Evolutionary conservation across 2,888 invertebrate species (phyloP).

Genomic region (Aphodius granarius): DNA sequence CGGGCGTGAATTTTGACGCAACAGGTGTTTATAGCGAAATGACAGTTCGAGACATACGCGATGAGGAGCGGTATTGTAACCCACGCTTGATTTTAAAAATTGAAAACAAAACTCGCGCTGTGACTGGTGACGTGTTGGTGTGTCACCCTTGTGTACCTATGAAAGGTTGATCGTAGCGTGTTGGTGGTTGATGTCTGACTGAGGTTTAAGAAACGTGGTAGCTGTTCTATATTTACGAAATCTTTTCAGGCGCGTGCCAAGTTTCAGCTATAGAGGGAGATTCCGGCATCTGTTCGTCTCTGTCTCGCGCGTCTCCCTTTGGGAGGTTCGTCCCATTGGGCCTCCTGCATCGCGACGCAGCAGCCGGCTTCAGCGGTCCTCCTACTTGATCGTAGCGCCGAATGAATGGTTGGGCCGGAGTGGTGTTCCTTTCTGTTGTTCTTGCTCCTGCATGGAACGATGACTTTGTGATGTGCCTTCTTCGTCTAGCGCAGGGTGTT

Average conservation of each 20-base stretch:
- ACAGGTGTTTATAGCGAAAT: constrained; percentile 40
- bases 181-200: constrained; percentile 44
- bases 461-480: not conserved
- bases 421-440: not conserved
- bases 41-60: constrained; percentile 14
- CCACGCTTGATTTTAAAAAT: constrained; percentile 11
- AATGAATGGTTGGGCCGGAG: not conserved
- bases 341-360: constrained; percentile 40
- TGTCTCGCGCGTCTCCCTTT: constrained; percentile 29
- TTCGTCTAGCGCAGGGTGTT: not conserved
- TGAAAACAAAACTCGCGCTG: not conserved
- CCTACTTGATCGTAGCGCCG: not conserved
- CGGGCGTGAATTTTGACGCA: constrained; percentile 20
- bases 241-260: constrained; percentile 53
- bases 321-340: constrained; percentile 42
- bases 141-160: not conserved
- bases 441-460: not conserved
- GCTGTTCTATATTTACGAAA: constrained; percentile 55
- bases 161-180: constrained; percentile 1
- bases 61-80: too few species aligned
- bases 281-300: constrained; percentile 36
- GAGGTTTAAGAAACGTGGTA: constrained; percentile 49
- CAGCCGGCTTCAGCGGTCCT: not conserved
- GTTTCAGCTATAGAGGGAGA: constrained; percentile 46
- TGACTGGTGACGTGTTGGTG: not conserved